Base-by-base conservation (phyloP, 1,140 invertebrate species). In the Hylaeus volcanicus region DNA sequence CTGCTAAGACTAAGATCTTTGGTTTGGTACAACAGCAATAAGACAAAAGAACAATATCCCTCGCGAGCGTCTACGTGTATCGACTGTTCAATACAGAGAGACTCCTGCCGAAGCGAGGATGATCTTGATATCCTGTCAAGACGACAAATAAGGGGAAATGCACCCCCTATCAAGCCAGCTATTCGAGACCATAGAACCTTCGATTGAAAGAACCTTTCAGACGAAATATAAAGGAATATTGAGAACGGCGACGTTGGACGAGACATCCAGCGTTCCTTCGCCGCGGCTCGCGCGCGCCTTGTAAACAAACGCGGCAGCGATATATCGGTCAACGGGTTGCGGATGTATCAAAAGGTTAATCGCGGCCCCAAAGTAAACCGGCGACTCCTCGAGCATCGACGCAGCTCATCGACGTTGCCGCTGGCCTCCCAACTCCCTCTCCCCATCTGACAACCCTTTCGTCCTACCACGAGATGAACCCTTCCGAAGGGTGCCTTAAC, bases 401-500 rank as follows among this genome's bases (percentile, higher is more conserved):
- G 77, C 48, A 72, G 26, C 58, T 0, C 76, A 51, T 72, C 76
- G 74, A 66, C 63, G 41, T 66, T 37, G 1, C 73, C 39, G n/a
- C 63, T 66, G 41, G 61, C 56, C 26, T 15, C 61, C 6, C 26
- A 37, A 12, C 37, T 41, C 15, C 12, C 51, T 15, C 9, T 6
- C 3, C 5, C 15, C 12, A 3, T 37, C 56, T 12, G n/a, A 9
- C 39, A 26, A 43, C 37, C 77, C 77, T 37, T 73, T 73, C 76
- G 41, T 70, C 43, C 15, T 51, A 39, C 14, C 45, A 11, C 43
- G 56, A 74, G 64, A 75, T 14, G 79, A 80, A 78, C 83, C 84
- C 84, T 85, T 86, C 77, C 79, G 71, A 26, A 77, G 79, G 51
- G 83, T 70, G 79, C 74, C 83, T 82, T 71, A 81, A 80, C 79